Evolutionary conservation across 2,888 invertebrate species (phyloP), one percentile per base, ranked within the genome.

Genomic region (Ormyrus labotus): DNA sequence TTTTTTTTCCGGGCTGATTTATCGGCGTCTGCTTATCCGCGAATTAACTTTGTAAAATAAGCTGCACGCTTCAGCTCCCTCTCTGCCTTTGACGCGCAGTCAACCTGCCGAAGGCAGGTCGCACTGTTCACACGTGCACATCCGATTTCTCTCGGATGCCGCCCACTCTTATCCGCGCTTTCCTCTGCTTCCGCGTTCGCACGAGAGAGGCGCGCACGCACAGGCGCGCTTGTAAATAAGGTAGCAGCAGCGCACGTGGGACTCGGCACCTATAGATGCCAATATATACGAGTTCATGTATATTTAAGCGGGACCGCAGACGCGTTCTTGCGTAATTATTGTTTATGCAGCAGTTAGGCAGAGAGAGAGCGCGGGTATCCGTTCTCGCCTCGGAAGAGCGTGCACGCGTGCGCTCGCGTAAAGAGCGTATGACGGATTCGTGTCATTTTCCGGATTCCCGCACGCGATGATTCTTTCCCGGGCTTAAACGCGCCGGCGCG

Each of bases 61-160:
- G 34, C 34, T 4, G 34, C 3, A 0, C 34, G 34, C 34, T 19
- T 19, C 19, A 2, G 1, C 19, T 19, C 19, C 19, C 19, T 2
- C 19, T 19, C 34, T 34, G 34, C 34, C 34, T 34, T 34, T 34
- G 34, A 34, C 34, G 34, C 34, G 34, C 34, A 34, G 3, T 34
- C 34, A 4, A 34, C 34, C 34, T 0, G 34, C 34, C 34, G 34
- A 34, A 34, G 34, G 34, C 34, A 80, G 87, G 87, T 87, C 87
- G 88, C 87, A 84, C 78, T 87, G 88, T 89, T 89, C 89, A 88
- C 89, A 88, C 87, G 88, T 88, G 85, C 85, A 34, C 34, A 84
- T 83, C 82, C 82, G 84, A 86, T 87, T 88, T 86, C 86, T 77
- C 76, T 83, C 68, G 57, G 50, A 47, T 71, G n/a, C 51, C 50